phyloP scores from a whole-genome alignment of 2,113 vertebrate species.

The Microcebus griseorufus region DNA sequence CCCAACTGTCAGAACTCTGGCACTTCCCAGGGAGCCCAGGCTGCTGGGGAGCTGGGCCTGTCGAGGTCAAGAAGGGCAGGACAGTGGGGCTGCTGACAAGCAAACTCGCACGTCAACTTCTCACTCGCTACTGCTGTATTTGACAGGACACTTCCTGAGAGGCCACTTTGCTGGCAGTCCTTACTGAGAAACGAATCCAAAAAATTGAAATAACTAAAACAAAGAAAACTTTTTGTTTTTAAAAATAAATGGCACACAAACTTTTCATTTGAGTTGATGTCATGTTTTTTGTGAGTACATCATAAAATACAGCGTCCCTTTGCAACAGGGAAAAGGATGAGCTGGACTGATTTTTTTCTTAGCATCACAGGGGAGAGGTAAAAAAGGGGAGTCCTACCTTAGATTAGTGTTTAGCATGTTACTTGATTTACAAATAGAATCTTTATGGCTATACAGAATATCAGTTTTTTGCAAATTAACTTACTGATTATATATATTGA shows the following conservation, averaged over 20 bases:
- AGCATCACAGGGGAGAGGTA: neutral
- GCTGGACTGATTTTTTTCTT: no score
- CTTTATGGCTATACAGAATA: neutral
- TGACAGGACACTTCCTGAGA: neutral
- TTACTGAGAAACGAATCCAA: neutral
- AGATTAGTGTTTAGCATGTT: neutral
- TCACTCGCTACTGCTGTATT: no score
- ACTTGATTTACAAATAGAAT: neutral
- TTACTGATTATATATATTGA: neutral
- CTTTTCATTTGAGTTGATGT: neutral
- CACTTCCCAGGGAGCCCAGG: neutral
- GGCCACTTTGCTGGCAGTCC: neutral
- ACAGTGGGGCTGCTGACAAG: rapidly evolving
- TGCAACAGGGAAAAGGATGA: rapidly evolving
- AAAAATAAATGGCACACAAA: neutral
- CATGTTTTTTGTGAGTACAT: neutral
- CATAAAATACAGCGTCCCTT: neutral
- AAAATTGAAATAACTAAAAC: neutral
- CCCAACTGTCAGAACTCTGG: neutral
- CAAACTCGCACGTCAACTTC: neutral
- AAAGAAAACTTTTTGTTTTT: neutral
- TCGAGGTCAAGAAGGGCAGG: rapidly evolving
- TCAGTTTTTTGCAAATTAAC: neutral
- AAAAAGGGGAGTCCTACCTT: neutral
- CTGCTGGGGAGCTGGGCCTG: neutral